Percentiles rank a stretch among this genome's conserved stretches.
phyloP scores from a whole-genome alignment of 2,113 vertebrate species.

The Calyptomena viridis region DNA sequence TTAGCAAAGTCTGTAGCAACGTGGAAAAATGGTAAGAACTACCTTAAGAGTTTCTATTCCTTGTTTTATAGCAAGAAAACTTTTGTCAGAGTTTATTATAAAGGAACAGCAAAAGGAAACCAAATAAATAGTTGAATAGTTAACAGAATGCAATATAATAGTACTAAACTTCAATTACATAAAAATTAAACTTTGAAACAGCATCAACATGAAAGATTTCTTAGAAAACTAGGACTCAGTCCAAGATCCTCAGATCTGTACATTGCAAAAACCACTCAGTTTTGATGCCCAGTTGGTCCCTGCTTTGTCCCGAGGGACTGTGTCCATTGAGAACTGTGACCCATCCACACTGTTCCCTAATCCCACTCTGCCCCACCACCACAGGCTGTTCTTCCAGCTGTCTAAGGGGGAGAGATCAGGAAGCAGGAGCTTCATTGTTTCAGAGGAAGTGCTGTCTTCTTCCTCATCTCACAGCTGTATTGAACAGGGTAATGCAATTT shows the following conservation, averaged over 20 bases:
- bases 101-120: conserved; percentile 21
- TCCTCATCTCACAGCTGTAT: background rate
- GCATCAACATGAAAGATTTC: background rate
- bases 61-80: background rate
- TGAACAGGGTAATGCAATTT: background rate
- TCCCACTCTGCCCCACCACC: background rate
- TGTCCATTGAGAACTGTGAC: background rate
- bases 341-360: background rate
- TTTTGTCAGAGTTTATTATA: conserved; percentile 41
- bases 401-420: background rate
- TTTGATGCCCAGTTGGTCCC: background rate
- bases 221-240: conserved; percentile 6
- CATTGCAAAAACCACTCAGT: background rate
- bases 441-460: background rate
- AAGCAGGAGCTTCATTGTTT: background rate
- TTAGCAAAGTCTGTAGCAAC: background rate
- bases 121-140: conserved; percentile 55
- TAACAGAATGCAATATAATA: conserved; percentile 41
- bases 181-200: conserved; percentile 49
- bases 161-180: conserved; percentile 33
- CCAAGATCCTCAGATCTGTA: background rate
- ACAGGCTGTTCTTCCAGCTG: background rate
- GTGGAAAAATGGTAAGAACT: background rate
- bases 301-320: background rate
- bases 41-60: background rate